phyloP scores from a whole-genome alignment of 2,888 invertebrate species.

The Nezara viridula region DNA sequence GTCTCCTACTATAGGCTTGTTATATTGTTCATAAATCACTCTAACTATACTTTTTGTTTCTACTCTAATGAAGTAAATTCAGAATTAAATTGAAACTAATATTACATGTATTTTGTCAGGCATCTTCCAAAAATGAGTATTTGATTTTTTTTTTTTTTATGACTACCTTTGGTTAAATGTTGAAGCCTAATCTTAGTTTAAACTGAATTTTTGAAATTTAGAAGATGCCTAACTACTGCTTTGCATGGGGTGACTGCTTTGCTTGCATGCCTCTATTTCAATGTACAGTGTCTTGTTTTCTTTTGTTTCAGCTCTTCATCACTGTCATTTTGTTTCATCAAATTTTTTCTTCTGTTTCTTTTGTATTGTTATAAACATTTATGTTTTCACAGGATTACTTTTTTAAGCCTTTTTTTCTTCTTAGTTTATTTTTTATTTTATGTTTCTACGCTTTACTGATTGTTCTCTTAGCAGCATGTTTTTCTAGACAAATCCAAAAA shows the following conservation, averaged over 20 bases:
- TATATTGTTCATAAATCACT: not conserved
- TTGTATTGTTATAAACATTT: constrained; percentile 23
- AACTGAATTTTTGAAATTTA: not conserved
- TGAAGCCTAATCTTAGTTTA: not conserved
- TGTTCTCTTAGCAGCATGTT: constrained; percentile 59
- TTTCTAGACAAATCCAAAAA: constrained; percentile 23
- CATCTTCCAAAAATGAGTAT: constrained; percentile 3
- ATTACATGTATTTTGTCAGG: not conserved
- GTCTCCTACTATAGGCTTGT: not conserved
- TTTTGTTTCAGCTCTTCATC: constrained; percentile 58
- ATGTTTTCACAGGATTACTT: constrained; percentile 39
- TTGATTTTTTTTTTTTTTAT: not conserved
- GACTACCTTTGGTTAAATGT: not conserved
- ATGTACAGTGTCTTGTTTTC: constrained; percentile 51
- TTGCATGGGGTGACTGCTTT: constrained; percentile 51
- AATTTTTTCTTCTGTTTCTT: constrained; percentile 38
- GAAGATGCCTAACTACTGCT: constrained; percentile 53
- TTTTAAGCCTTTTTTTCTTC: constrained; percentile 33
- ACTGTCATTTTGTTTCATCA: constrained; percentile 42
- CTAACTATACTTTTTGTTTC: not conserved
- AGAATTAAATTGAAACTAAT: constrained; percentile 11
- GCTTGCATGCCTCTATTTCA: constrained; percentile 53
- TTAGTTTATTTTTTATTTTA: constrained; percentile 36
- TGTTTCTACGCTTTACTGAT: constrained; percentile 56
- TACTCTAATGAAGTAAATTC: not conserved